Evolutionary conservation across 2,888 invertebrate species (phyloP), one percentile per base, ranked within the genome.

Genomic region (Macrosiphum euphorbiae): DNA sequence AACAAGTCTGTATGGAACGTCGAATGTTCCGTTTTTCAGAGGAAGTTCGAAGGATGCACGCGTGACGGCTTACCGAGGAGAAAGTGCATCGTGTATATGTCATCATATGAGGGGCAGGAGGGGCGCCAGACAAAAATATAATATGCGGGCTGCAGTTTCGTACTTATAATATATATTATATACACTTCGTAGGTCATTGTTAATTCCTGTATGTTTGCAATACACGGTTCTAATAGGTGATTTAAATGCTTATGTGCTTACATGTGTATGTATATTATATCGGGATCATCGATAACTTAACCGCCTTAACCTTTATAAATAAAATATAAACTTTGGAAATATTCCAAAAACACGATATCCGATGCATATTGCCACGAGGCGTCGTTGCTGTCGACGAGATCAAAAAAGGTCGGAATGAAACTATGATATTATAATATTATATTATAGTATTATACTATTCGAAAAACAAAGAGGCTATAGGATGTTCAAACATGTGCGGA

Each of bases 41-140:
- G 50, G n/a, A 87, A 87, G 50, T 87, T 87, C 87, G 87, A 87
- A 87, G 52, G 87, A 87, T 87, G n/a, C 52, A 78, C 78, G 28
- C n/a, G 87, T 87, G 52, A 52, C 87, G 35, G 20, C 28, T n/a
- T 47, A 50, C 3, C 50, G 13, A 52, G 52, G 87, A 52, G 87
- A 87, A 87, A 87, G 87, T 50, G 50, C 50, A 87, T 52, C 87
- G 50, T 87, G 78, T 2, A 78, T 78, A 78, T 78, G 50, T 50
- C n/a, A n/a, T 87, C 20, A 4, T 28, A 5, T 24, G 47, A 7
- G 47, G 3, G 52, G 55, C 55, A 4, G 52, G 52, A 61, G 61
- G 67, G 67, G n/a, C 5, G 1, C 1, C 5, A 67, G 13, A 67
- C 5, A 20, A 8, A 78, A 20, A 35, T 78, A 35, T 8, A 78